Percentiles rank a stretch among this genome's conserved stretches.
Evolutionary conservation across 2,888 invertebrate genomes (phyloP).

Genomic region (Formica aserva): DNA sequence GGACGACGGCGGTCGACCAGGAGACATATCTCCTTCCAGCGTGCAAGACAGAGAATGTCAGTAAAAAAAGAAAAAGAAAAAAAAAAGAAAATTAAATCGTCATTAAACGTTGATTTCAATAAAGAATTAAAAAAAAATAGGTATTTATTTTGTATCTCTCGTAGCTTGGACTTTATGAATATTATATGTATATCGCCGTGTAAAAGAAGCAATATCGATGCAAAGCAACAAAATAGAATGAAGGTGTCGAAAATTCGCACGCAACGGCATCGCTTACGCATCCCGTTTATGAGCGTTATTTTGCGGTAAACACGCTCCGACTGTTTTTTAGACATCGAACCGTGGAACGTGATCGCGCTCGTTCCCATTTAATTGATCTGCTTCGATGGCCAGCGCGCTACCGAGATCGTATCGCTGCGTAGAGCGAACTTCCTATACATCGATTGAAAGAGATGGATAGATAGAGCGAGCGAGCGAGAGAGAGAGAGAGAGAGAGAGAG

Average conservation of each 20-base stretch:
- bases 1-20: neutral
- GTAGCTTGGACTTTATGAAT: neutral
- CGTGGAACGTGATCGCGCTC: constrained; percentile 69
- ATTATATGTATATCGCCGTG: no score
- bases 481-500: no score
- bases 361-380: constrained; percentile 77
- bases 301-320: constrained; percentile 69
- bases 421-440: constrained; percentile 56
- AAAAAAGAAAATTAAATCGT: neutral
- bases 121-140: no score
- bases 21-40: constrained; percentile 1
- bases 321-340: constrained; percentile 70
- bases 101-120: neutral
- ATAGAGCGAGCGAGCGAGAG: neutral
- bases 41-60: neutral
- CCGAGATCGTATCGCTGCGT: constrained; percentile 75
- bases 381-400: constrained; percentile 72
- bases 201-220: neutral
- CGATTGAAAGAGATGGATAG: neutral
- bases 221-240: neutral
- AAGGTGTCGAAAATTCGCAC: neutral
- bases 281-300: constrained; percentile 53
- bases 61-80: neutral
- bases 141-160: neutral
- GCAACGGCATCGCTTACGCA: neutral